phyloP scores from a whole-genome alignment of 2,797 vertebrate genomes.

The Tapirus indicus region DNA sequence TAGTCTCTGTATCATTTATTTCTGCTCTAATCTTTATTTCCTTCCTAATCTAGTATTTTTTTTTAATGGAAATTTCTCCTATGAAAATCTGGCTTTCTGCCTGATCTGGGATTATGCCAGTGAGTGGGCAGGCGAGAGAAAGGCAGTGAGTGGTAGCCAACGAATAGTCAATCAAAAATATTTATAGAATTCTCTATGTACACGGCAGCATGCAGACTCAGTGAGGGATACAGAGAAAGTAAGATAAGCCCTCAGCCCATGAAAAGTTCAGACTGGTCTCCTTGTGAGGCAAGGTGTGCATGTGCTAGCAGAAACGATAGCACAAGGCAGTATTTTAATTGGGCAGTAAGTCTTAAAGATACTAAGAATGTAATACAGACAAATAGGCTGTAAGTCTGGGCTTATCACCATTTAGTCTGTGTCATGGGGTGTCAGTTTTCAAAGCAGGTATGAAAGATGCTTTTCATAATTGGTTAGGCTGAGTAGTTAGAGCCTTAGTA shows the following conservation, averaged over 20 bases:
- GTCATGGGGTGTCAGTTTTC: neutral
- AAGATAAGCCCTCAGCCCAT: neutral
- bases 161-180: constrained; percentile 78
- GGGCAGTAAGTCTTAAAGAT: neutral
- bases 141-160: constrained; percentile 65
- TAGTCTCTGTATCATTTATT: too few relatives aligned
- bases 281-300: neutral
- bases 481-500: neutral
- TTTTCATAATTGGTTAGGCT: neutral
- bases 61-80: constrained; percentile 62
- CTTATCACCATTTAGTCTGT: neutral
- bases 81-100: constrained; percentile 40
- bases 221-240: neutral
- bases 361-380: neutral
- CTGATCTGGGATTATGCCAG: constrained; percentile 48
- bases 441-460: neutral
- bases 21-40: too few relatives aligned
- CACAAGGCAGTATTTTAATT: neutral
- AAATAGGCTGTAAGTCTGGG: neutral
- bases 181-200: constrained; percentile 63
- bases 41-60: neutral
- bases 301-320: neutral
- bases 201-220: neutral
- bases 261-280: neutral
- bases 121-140: constrained; percentile 54